A percentile compares a stretch with the other conserved stretches of the same genome.
Conservation (phyloP, 2,113 vertebrate species). For the Picathartes gymnocephalus region DNA sequence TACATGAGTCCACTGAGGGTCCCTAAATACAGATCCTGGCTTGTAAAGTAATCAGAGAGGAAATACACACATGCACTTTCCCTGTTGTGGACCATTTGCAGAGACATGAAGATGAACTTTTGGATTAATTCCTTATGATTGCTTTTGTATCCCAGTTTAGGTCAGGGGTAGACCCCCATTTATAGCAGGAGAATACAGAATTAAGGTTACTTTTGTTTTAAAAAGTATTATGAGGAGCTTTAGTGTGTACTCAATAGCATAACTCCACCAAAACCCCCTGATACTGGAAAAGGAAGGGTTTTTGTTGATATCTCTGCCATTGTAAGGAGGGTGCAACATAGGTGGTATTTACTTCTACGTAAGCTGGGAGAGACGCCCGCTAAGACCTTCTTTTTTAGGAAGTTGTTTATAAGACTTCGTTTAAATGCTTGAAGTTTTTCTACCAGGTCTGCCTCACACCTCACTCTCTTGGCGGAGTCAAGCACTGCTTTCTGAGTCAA, state of each 20-base stretch:
- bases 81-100: background rate
- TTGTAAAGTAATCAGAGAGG: background rate
- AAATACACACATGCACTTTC: background rate
- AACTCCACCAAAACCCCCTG: background rate
- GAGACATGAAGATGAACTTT: background rate
- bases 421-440: background rate
- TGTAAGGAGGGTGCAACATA: background rate
- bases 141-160: background rate
- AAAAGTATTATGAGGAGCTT: background rate
- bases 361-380: background rate
- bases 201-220: background rate
- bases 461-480: background rate
- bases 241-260: background rate
- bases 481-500: background rate
- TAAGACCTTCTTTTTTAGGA: background rate
- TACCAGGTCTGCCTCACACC: background rate
- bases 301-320: background rate
- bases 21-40: background rate
- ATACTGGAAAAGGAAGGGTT: rapidly evolving
- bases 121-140: background rate
- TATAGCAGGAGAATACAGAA: background rate
- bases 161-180: background rate
- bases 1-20: background rate
- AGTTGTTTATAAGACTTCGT: background rate
- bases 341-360: background rate